Percentiles rank a stretch among this genome's conserved stretches.
phyloP scores from a whole-genome alignment of 2,797 vertebrate genomes.

The Oreochromis grahami region DNA sequence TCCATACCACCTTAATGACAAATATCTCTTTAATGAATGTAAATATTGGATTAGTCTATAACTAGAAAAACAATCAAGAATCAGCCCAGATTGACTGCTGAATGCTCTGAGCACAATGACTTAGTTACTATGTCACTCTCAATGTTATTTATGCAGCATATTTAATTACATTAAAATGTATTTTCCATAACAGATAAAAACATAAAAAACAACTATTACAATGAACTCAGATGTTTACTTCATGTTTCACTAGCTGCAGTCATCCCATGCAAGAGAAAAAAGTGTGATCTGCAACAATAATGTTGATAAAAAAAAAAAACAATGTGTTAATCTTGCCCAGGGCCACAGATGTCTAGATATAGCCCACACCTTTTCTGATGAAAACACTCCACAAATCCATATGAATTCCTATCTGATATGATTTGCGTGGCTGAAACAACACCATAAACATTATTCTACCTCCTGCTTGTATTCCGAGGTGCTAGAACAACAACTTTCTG shows the following conservation, averaged over 20 bases:
- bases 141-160: not conserved
- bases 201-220: not conserved
- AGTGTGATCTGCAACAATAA: not conserved
- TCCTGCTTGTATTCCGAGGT: not conserved
- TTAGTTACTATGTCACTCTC: not conserved
- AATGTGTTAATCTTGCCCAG: constrained; percentile 16
- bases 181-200: not conserved
- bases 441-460: not conserved
- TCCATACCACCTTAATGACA: not conserved
- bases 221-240: constrained; percentile 33
- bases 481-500: not conserved
- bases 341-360: constrained; percentile 24
- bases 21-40: not conserved
- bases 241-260: constrained; percentile 14
- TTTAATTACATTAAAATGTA: not conserved
- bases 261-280: not conserved
- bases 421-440: constrained; percentile 27
- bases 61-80: not conserved
- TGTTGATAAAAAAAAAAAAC: not conserved
- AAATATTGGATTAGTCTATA: not conserved
- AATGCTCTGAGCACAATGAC: constrained; percentile 1
- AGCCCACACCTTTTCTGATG: constrained; percentile 33
- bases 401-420: constrained; percentile 30
- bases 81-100: not conserved
- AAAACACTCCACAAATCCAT: constrained; percentile 3